These are phyloP conservation scores for Erinaceus europaeus DNA, from an alignment of 2,113 vertebrate genomes.

Conservation along the genomic window DNA sequence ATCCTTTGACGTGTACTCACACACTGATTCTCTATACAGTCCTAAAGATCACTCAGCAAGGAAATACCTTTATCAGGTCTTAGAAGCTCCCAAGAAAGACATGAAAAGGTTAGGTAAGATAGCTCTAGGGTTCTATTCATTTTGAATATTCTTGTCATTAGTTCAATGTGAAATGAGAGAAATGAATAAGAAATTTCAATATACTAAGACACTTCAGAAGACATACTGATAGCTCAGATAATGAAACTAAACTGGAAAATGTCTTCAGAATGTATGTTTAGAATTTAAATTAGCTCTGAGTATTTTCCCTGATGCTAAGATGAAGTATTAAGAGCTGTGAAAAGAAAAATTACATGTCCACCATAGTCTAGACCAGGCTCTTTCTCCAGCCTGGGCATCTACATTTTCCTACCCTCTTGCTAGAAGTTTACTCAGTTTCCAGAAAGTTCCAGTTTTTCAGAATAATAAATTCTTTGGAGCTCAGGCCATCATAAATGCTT, in stretches of 20 bases:
- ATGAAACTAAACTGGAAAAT: constrained; percentile 67
- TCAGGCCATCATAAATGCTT: background rate
- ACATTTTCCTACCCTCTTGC: too few relatives aligned
- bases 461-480: background rate
- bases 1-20: background rate
- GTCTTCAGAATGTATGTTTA: constrained; percentile 48
- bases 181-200: constrained; percentile 62
- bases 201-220: constrained; percentile 64
- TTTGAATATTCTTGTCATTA: constrained; percentile 60
- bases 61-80: background rate
- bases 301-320: constrained; percentile 35
- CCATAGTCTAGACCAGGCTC: background rate
- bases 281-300: constrained; percentile 66
- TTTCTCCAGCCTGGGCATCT: background rate
- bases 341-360: background rate
- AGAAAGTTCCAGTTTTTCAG: background rate
- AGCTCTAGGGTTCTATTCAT: background rate
- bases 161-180: constrained; percentile 64
- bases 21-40: background rate
- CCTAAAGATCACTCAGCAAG: background rate
- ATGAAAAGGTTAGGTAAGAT: constrained; percentile 11
- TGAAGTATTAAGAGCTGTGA: constrained; percentile 18
- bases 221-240: constrained; percentile 67
- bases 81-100: background rate
- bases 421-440: background rate